Evolutionary conservation across 2,888 invertebrate genomes (phyloP), one percentile per base, ranked within the genome.

Genomic region (Mimumesa dahlbomi): DNA sequence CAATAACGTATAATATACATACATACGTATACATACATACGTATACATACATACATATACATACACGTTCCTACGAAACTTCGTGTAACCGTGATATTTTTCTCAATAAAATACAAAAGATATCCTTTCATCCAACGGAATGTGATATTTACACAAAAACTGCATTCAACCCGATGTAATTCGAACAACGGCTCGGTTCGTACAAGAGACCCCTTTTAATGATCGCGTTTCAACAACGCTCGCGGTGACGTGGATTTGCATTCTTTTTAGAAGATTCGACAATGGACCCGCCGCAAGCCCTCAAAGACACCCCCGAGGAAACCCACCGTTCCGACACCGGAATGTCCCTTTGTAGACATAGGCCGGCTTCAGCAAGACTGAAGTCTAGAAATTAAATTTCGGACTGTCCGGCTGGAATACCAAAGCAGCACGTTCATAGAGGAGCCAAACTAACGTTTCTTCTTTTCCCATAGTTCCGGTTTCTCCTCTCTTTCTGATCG

Each of bases 381-480:
- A 82, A 82, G 81, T 80, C 80, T 77, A 82, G 83, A 84, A 87
- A 87, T 87, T 87, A 85, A 87, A 86, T 87, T 88, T 85, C 70
- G 63, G 64, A 70, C 63, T 72, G 73, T 80, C 73, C 75, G 74
- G 57, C 57, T 73, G 67, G 86, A 87, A 87, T 87, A 85, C 81
- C 78, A 84, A n/a, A 86, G 74, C 75, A 81, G 79, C 45, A 54
- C 61, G 49, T 16, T 45, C 63, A 68, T 66, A 38, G 59, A 57
- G 54, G 65, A 79, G 67, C 74, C 75, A 70, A 81, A 82, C 81
- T 75, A 77, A 74, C 69, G 69, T 62, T 57, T 54, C 46, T 11
- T 18, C 25, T 16, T 50, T 25, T 34, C 19, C 42, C n/a, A 16
- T 38, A n/a, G 25, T 34, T 43, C 38, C 22, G n/a, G 5, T 11